Conservation (phyloP, 2,113 vertebrate genomes). For the Tragelaphus imberbis region DNA sequence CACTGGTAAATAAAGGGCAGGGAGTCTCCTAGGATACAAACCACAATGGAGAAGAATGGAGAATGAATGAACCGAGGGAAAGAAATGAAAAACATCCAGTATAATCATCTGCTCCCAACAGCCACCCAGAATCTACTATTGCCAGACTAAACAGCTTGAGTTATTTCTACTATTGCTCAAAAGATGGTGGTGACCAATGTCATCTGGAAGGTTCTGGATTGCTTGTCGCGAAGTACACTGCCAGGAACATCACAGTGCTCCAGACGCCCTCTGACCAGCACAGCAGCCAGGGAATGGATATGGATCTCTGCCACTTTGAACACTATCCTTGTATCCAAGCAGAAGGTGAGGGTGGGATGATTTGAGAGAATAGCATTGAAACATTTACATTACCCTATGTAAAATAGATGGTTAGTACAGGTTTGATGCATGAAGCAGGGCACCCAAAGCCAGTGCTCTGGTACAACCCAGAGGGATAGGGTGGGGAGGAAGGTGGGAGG, state of each 20-base stretch:
- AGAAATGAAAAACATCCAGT: not conserved
- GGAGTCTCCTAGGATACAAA: not conserved
- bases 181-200: not conserved
- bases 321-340: not conserved
- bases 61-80: not conserved
- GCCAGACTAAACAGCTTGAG: slow-evolving; percentile 11
- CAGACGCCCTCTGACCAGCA: not conserved
- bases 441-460: not conserved
- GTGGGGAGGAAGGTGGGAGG: not conserved
- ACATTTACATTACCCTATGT: not conserved
- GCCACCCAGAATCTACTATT: not conserved
- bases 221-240: not conserved
- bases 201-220: slow-evolving; percentile 8
- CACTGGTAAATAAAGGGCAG: not conserved
- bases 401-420: not conserved
- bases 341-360: not conserved
- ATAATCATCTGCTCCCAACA: not conserved
- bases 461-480: not conserved
- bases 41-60: not conserved
- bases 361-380: not conserved
- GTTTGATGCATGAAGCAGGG: not conserved
- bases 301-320: not conserved
- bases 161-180: slow-evolving; percentile 3
- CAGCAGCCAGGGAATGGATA: not conserved
- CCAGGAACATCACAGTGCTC: slow-evolving; percentile 17